Conservation (phyloP, 2,888 invertebrate species). For the Heliothis peltigera region DNA sequence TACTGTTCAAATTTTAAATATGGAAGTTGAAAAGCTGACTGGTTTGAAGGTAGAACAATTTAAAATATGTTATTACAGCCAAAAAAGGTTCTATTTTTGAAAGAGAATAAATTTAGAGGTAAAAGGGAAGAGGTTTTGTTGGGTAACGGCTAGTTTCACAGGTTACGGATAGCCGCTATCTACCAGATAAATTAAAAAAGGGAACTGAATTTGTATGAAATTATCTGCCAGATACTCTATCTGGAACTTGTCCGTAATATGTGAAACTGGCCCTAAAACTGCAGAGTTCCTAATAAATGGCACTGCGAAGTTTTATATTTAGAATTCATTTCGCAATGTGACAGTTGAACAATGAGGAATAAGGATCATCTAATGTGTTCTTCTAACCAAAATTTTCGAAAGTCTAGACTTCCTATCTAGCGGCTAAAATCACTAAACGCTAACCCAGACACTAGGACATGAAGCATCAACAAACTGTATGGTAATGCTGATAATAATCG, state of each 20-base stretch:
- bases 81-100: constrained; percentile 2
- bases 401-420: neutral
- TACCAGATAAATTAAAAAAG: no score
- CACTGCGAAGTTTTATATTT: no score
- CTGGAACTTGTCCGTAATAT: no score
- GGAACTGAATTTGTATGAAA: no score
- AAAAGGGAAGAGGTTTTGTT: neutral
- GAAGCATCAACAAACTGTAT: constrained; percentile 11
- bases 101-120: neutral
- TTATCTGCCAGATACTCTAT: no score
- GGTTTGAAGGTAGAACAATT: neutral
- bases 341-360: no score
- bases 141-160: no score
- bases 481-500: constrained; percentile 45
- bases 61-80: neutral
- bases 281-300: no score
- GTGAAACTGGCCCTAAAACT: no score
- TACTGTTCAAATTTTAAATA: neutral
- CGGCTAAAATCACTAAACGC: neutral
- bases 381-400: neutral
- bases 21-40: neutral
- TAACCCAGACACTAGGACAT: neutral
- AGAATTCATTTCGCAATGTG: no score
- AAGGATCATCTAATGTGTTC: neutral
- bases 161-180: no score